These are phyloP conservation scores for Tenthredo notha DNA, from an alignment of 2,888 invertebrate species.

Conservation along the genomic window DNA sequence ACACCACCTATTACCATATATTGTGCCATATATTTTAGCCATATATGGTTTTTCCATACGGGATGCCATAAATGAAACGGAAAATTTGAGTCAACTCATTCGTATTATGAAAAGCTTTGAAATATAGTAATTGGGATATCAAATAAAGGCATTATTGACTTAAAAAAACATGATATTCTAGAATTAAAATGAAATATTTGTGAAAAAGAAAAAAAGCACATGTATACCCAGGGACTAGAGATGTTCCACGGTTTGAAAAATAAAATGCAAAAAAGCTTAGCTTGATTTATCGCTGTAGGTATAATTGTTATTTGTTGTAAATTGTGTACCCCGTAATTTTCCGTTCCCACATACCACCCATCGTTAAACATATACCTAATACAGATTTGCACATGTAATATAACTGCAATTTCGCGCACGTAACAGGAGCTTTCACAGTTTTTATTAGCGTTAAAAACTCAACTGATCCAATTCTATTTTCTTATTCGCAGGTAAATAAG, in stretches of 20 bases:
- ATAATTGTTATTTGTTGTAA: constrained; percentile 25
- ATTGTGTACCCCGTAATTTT: constrained; percentile 27
- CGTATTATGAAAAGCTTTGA: neutral
- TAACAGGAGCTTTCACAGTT: neutral
- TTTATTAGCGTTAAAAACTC: neutral
- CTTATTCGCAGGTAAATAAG: neutral
- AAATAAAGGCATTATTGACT: neutral
- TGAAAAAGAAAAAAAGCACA: neutral
- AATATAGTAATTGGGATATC: neutral
- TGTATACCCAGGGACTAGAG: neutral
- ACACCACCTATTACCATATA: too few relatives aligned
- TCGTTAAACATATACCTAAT: neutral
- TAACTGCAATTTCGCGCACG: neutral
- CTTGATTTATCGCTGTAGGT: constrained; percentile 16
- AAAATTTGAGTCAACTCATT: neutral
- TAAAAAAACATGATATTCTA: neutral
- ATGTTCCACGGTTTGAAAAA: neutral
- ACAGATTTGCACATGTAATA: neutral
- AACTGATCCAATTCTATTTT: constrained; percentile 4
- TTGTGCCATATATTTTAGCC: too few relatives aligned
- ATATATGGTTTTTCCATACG: too few relatives aligned
- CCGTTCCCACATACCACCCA: neutral
- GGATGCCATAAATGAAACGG: neutral
- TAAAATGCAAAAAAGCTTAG: neutral
- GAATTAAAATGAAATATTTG: neutral